phyloP scores from a whole-genome alignment of 2,797 vertebrate genomes.

The Clarias pachynema region DNA sequence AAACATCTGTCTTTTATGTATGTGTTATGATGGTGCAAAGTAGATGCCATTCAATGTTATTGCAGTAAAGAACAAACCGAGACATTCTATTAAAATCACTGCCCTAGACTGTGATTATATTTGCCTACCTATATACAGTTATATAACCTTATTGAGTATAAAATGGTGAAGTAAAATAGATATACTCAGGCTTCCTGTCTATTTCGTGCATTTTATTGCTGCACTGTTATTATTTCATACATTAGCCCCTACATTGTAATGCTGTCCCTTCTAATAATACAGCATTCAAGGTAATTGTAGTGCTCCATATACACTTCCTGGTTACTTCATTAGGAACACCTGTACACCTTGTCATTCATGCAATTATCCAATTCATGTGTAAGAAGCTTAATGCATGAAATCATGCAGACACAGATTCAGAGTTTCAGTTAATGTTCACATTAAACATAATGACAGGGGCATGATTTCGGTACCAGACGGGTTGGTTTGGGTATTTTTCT shows the following conservation, averaged over 20 bases:
- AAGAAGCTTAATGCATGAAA: not conserved
- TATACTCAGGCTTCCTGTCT: not conserved
- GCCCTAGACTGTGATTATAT: not conserved
- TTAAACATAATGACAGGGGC: not conserved
- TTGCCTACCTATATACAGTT: not conserved
- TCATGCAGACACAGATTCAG: not conserved
- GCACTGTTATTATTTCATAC: constrained; percentile 21
- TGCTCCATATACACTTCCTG: not conserved
- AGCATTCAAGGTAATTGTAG: not conserved
- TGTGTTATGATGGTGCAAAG: not conserved
- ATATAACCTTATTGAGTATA: not conserved
- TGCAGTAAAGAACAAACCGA: not conserved
- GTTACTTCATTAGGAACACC: not conserved
- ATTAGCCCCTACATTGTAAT: not conserved
- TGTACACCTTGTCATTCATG: not conserved
- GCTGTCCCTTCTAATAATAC: not conserved
- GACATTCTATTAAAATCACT: not conserved
- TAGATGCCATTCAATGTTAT: not conserved
- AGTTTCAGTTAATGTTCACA: not conserved
- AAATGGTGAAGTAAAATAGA: not conserved
- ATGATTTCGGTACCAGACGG: not conserved
- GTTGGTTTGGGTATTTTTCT: not conserved
- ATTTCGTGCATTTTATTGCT: not conserved
- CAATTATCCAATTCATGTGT: not conserved
- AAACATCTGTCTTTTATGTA: not conserved